Base-by-base conservation (phyloP, 2,797 vertebrate genomes). In the Buphagus erythrorhynchus region DNA sequence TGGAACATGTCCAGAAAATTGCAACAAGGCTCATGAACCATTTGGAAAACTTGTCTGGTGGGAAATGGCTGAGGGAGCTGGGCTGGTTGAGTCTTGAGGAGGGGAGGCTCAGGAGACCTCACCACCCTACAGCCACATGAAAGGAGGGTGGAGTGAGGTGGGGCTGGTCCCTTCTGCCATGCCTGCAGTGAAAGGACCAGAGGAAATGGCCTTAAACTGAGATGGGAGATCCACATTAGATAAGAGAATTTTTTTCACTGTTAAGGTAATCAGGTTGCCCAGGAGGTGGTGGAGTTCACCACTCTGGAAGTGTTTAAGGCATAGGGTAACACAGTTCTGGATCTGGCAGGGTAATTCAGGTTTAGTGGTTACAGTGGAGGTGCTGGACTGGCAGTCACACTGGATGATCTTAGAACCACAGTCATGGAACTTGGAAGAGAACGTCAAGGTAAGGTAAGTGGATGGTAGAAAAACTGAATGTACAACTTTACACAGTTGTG, bases 121-220 rank as follows among this genome's bases (percentile, higher is more conserved):
- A 25, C 17, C 20, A 6, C 26, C 31, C 13, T 43, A 7, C 16
- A 59, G 2, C 36, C 25, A 26, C 26, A 13, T 11, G 26, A 16
- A 21, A 51, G 20, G 24, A 69, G 25, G 13, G 2, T 35, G 54
- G 20, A 51, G 20, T 8, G 16, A 59, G 19, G 36, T 42, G 36
- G 8, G 20, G 7, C 16, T 0, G 1, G 8, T 19, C n/a, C 29
- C 20, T 35, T 52, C 59, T 52, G 20, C 31, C 2, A 0, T n/a
- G 36, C 18, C 46, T 33, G 46, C 19, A n/a, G 25, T 22, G 31
- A 25, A 61, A 36, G 9, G 9, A 43, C 46, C 11, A 14, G n/a
- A 21, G 31, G 25, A 36, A 43, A 21, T 61, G 21, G 21, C n/a
- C 26, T 43, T 8, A 21, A 36, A 2, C 14, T 71, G 66, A n/a